Evolutionary conservation across 2,888 invertebrate species (phyloP).

Genomic region (Chamaedrilus cognettii): DNA sequence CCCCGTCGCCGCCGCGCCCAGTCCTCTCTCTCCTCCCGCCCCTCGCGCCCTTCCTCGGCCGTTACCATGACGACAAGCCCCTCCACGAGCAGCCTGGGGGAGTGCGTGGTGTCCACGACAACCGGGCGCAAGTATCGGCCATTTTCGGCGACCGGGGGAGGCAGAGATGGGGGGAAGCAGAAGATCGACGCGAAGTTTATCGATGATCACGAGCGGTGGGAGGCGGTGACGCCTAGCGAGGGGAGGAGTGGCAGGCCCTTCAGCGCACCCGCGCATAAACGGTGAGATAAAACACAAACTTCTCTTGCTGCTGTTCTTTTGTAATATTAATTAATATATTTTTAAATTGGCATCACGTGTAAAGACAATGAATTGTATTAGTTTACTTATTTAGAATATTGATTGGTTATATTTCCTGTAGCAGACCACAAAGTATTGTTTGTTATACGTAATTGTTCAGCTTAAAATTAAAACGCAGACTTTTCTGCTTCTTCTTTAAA

Average conservation of each 20-base stretch:
- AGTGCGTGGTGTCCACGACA: too few relatives aligned
- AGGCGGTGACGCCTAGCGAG: slow-evolving; percentile 50
- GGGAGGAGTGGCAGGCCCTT: slow-evolving; percentile 41
- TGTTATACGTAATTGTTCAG: too few relatives aligned
- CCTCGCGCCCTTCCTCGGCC: too few relatives aligned
- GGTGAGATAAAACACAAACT: slow-evolving; percentile 11
- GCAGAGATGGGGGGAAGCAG: slow-evolving; percentile 40
- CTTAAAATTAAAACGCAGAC: too few relatives aligned
- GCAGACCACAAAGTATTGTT: too few relatives aligned
- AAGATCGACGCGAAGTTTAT: slow-evolving; percentile 57
- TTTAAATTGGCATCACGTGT: not conserved
- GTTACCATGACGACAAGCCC: too few relatives aligned
- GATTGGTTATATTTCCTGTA: too few relatives aligned
- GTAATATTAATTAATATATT: not conserved
- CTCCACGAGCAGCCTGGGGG: too few relatives aligned
- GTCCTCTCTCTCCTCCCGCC: too few relatives aligned
- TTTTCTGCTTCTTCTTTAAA: too few relatives aligned
- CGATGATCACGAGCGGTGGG: slow-evolving; percentile 52
- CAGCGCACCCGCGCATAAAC: slow-evolving; percentile 49
- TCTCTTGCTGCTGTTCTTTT: not conserved
- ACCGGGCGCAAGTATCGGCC: too few relatives aligned
- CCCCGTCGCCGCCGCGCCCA: slow-evolving; percentile 16
- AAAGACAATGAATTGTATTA: slow-evolving; percentile 1
- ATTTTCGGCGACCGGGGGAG: not conserved
- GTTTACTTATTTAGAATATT: too few relatives aligned